phyloP scores from a whole-genome alignment of 2,888 invertebrate species.

The Trachelus troglodyta region DNA sequence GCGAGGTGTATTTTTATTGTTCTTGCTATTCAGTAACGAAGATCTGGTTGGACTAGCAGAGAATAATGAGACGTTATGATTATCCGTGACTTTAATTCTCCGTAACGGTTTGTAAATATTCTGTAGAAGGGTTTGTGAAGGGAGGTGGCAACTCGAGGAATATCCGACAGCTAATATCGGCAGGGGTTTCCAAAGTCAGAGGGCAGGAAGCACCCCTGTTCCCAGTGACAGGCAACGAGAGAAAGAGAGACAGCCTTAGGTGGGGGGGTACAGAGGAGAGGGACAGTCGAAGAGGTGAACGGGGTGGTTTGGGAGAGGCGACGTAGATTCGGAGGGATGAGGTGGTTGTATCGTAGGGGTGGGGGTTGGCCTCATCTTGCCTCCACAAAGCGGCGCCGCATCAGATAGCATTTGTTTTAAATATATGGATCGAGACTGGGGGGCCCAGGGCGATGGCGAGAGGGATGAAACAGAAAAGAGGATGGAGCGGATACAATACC shows the following conservation, averaged over 20 bases:
- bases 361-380: slow-evolving; percentile 55
- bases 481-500: slow-evolving; percentile 55
- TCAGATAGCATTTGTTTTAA: slow-evolving; percentile 67
- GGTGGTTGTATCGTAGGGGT: neutral
- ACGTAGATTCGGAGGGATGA: neutral
- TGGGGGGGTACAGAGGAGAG: slow-evolving; percentile 32
- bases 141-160: neutral
- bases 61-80: neutral
- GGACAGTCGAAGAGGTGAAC: neutral
- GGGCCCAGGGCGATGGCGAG: slow-evolving; percentile 29
- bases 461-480: slow-evolving; percentile 25
- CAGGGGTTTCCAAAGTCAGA: slow-evolving; percentile 16
- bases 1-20: neutral
- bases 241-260: slow-evolving; percentile 2
- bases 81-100: neutral
- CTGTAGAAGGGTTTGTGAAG: neutral
- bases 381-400: slow-evolving; percentile 61
- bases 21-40: neutral
- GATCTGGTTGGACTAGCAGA: neutral
- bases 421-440: slow-evolving; percentile 61
- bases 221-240: neutral
- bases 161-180: slow-evolving; percentile 30
- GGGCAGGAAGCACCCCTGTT: slow-evolving; percentile 26
- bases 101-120: neutral
- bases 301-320: neutral